A percentile compares a stretch with the other conserved stretches of the same genome.
Conservation (phyloP, 2,113 vertebrate species). For the Ptilorrhoa leucosticta region DNA sequence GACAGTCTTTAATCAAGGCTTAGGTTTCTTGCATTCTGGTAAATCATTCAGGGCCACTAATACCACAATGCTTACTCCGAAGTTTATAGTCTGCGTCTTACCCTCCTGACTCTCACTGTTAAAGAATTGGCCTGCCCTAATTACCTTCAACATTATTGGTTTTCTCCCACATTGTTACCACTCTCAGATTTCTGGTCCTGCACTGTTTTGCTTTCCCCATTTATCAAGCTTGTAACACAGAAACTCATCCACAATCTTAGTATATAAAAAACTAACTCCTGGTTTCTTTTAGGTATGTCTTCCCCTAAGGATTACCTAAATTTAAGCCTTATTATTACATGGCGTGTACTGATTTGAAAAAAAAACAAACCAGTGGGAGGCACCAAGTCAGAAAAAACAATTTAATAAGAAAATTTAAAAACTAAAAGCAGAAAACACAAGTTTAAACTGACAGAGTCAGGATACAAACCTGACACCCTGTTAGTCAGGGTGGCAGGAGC, state of each 20-base stretch:
- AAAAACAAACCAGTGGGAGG: too few relatives aligned
- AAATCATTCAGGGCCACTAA: not conserved
- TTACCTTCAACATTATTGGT: not conserved
- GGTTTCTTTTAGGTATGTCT: not conserved
- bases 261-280: not conserved
- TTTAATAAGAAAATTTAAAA: too few relatives aligned
- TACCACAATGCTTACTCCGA: not conserved
- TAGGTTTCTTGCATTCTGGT: not conserved
- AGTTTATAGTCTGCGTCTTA: not conserved
- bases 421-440: too few relatives aligned
- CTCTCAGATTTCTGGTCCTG: not conserved
- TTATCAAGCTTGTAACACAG: not conserved
- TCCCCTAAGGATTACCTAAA: not conserved
- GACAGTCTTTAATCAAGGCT: not conserved
- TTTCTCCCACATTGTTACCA: not conserved
- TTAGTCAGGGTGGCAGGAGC: too few relatives aligned
- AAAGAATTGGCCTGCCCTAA: not conserved
- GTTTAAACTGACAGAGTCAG: too few relatives aligned
- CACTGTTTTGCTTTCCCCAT: not conserved
- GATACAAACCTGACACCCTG: too few relatives aligned
- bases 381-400: too few relatives aligned
- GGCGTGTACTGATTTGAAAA: too few relatives aligned
- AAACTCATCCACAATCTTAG: not conserved
- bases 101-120: not conserved
- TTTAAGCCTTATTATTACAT: not conserved